Evolutionary conservation across 2,797 vertebrate genomes (phyloP).

Genomic region (Leptatherina wallacei): DNA sequence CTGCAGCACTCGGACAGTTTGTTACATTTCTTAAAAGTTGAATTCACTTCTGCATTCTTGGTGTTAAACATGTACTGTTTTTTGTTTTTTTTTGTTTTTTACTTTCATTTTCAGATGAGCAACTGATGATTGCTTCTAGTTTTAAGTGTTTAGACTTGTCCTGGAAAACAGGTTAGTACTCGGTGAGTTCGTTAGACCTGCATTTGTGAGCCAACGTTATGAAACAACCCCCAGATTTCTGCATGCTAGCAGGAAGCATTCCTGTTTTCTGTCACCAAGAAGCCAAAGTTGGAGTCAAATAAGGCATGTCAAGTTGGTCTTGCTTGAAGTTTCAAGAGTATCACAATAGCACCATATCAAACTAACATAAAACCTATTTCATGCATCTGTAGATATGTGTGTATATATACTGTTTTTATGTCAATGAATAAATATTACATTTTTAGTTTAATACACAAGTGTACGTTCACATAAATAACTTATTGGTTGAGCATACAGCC

Average conservation of each 20-base stretch:
- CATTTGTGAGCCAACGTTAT: slow-evolving; percentile 6
- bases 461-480: slow-evolving; percentile 65
- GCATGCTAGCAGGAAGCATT: slow-evolving; percentile 4
- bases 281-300: slow-evolving; percentile 56
- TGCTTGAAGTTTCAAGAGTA: slow-evolving; percentile 56
- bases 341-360: slow-evolving; percentile 80
- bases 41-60: background rate
- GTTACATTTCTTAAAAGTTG: background rate
- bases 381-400: slow-evolving; percentile 68
- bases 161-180: background rate
- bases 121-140: background rate
- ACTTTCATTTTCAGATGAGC: background rate
- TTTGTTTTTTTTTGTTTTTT: background rate
- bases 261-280: slow-evolving; percentile 18
- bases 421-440: slow-evolving; percentile 64
- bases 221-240: slow-evolving; percentile 29
- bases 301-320: slow-evolving; percentile 56
- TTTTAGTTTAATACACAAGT: slow-evolving; percentile 57
- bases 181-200: background rate
- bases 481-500: slow-evolving; percentile 41
- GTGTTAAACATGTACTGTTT: background rate
- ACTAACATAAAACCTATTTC: slow-evolving; percentile 66
- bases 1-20: background rate
- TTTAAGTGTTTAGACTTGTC: background rate
- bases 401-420: slow-evolving; percentile 52